phyloP scores from a whole-genome alignment of 2,888 invertebrate genomes.

The Meiosimyza decipiens region DNA sequence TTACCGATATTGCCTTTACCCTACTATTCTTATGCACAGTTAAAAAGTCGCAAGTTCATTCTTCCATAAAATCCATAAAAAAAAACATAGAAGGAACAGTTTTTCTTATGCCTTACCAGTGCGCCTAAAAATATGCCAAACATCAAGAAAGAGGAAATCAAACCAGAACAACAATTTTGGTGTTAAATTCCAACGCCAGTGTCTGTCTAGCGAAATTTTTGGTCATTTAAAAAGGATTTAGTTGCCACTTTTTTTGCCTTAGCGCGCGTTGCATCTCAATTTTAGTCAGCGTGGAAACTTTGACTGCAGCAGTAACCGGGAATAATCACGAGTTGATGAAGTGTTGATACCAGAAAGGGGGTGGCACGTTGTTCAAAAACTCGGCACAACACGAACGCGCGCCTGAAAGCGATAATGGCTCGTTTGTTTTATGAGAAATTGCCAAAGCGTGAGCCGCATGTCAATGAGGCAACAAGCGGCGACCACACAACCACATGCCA shows the following conservation, averaged over 20 bases:
- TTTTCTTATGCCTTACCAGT: neutral
- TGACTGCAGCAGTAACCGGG: neutral
- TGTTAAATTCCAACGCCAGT: neutral
- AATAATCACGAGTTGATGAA: neutral
- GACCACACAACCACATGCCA: neutral
- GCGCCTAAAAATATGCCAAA: conserved; percentile 14
- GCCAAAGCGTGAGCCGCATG: conserved; percentile 64
- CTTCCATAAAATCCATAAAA: neutral
- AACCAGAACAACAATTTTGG: neutral
- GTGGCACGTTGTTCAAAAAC: neutral
- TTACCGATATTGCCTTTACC: too few species aligned
- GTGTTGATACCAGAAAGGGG: neutral
- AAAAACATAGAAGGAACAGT: neutral
- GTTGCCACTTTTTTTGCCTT: conserved; percentile 18
- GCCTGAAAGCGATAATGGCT: conserved; percentile 58
- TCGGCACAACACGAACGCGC: conserved; percentile 30
- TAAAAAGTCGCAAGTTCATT: too few species aligned
- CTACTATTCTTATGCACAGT: too few species aligned
- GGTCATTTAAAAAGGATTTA: conserved; percentile 37
- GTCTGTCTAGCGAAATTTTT: conserved; percentile 19
- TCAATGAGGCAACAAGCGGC: conserved; percentile 35
- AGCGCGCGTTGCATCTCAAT: conserved; percentile 34
- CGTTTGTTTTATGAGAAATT: conserved; percentile 67
- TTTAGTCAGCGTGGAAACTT: conserved; percentile 7
- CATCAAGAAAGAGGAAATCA: neutral